A percentile compares a stretch with the other conserved stretches of the same genome.
phyloP scores from a whole-genome alignment of 2,113 vertebrate species.

The Mirounga angustirostris region DNA sequence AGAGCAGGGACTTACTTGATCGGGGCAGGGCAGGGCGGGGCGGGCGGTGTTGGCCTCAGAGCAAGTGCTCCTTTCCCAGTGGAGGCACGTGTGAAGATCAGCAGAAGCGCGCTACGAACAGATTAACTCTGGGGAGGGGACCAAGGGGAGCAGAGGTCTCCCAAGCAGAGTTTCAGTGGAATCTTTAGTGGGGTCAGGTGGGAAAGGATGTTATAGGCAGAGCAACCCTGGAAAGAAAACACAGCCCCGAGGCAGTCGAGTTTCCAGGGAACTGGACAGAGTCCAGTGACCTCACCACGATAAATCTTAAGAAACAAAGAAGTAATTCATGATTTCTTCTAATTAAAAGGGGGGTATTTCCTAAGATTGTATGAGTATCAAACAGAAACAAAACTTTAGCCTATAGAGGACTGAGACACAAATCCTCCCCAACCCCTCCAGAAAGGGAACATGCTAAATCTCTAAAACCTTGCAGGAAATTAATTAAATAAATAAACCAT shows the following conservation, averaged over 20 bases:
- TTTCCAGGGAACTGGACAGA: background rate
- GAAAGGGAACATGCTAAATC: background rate
- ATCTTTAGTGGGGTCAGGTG: background rate
- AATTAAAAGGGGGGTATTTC: background rate
- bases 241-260: background rate
- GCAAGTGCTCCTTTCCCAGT: background rate
- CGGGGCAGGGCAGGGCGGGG: too few species aligned
- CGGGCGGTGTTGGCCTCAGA: background rate
- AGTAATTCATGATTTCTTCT: background rate
- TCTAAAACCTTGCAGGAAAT: constrained; percentile 25
- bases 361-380: background rate
- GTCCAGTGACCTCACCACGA: background rate
- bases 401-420: background rate
- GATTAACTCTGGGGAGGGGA: background rate
- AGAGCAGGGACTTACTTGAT: background rate
- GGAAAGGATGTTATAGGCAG: background rate
- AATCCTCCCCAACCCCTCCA: background rate
- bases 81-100: background rate
- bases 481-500: background rate
- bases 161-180: background rate
- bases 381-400: background rate
- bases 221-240: background rate
- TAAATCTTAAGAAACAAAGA: background rate
- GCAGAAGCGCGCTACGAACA: background rate
- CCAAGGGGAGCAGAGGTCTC: background rate